Conservation (phyloP, 2,113 vertebrate species). For the Halcyon senegalensis region DNA sequence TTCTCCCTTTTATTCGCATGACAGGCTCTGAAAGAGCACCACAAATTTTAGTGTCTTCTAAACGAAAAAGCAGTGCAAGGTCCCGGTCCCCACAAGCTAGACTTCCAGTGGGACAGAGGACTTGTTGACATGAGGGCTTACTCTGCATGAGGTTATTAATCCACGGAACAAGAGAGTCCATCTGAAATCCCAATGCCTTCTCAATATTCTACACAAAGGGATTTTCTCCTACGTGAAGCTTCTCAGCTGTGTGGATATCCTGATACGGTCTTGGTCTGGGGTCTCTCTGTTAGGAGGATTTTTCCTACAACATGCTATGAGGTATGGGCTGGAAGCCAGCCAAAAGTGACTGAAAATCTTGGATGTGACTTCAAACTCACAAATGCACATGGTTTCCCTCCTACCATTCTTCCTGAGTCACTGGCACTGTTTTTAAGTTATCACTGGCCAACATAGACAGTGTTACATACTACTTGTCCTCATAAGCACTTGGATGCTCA, state of each 20-base stretch:
- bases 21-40: neutral
- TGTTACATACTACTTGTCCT: neutral
- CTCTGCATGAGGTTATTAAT: neutral
- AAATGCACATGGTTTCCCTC: neutral
- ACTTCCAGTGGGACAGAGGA: neutral
- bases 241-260: accelerated
- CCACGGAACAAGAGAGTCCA: neutral
- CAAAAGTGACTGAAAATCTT: neutral
- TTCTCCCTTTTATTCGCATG: neutral
- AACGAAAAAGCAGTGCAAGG: neutral
- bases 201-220: neutral
- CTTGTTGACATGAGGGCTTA: neutral
- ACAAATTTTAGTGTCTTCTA: neutral
- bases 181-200: neutral
- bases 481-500: neutral
- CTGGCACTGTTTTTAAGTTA: neutral
- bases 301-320: neutral
- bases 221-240: neutral
- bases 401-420: neutral
- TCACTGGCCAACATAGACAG: neutral
- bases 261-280: neutral
- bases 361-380: neutral
- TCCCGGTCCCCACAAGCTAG: neutral
- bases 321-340: neutral
- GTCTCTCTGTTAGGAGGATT: neutral